These are phyloP conservation scores for human DNA, from an alignment of 2,113 vertebrate genomes.

Conservation along the genomic window GRCh38 chr2:148943501-148944000, in stretches of 20 bases:
- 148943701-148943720: not conserved
- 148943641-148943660: not conserved
- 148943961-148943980: not conserved
- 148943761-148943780: not conserved
- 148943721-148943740: not conserved
- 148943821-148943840: not conserved
- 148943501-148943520: not conserved
- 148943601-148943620: too few species aligned
- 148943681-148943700: not conserved
- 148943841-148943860: not conserved
- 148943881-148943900: not conserved
- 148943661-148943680: not conserved
- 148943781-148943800: not conserved
- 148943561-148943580: not conserved
- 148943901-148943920: not conserved
- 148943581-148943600: not conserved
- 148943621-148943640: not conserved
- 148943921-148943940: not conserved
- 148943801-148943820: not conserved
- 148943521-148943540: not conserved
- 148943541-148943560: not conserved
- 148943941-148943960: not conserved
- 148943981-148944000: not conserved
- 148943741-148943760: not conserved
- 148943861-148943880: not conserved